Evolutionary conservation across 2,888 invertebrate genomes (phyloP), one percentile per base, ranked within the genome.

Genomic region (Dasypogon diadema): DNA sequence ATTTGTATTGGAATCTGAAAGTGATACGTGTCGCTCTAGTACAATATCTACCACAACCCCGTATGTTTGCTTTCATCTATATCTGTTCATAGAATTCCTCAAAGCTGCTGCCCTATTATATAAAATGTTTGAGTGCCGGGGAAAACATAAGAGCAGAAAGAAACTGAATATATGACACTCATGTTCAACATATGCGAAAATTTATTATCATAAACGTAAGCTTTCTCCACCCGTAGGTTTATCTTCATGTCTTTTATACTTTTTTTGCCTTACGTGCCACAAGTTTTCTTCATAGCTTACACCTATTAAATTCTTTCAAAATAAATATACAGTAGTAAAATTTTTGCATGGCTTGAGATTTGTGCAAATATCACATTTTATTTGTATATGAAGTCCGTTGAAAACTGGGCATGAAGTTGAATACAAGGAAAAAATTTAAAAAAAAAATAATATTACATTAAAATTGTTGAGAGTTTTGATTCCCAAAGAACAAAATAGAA

Each of bases 161-260:
- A 70, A 70, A 26, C 26, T 22, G 70, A 70, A 70, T 30, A 70
- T 70, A 70, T 54, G 60, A 74, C 60, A 74, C 63, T 74, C 60
- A 60, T 63, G 60, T 63, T 54, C 37, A 63, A 24, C 75, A 75
- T 75, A 75, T 75, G 75, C 26, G 55, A 68, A 55, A 75, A 75
- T 75, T 75, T 75, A 75, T 75, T 75, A 75, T 56, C 75, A 68
- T 75, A 68, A 75, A 75, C 65, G 65, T 63, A 65, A 63, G 21
- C 74, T 58, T 58, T 24, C 18, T 18, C n/a, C n/a, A 14, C 18
- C 30, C 24, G 51, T 54, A 54, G 18, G 70, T 51, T 70, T 70
- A 30, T 70, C 34, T 70, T 34, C 5, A 16, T 34, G 42, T 63
- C 24, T 63, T 63, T 54, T 70, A 70, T 46, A 16, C 16, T 26